phyloP scores from a whole-genome alignment of 2,113 vertebrate species.

The Petromus typicus region DNA sequence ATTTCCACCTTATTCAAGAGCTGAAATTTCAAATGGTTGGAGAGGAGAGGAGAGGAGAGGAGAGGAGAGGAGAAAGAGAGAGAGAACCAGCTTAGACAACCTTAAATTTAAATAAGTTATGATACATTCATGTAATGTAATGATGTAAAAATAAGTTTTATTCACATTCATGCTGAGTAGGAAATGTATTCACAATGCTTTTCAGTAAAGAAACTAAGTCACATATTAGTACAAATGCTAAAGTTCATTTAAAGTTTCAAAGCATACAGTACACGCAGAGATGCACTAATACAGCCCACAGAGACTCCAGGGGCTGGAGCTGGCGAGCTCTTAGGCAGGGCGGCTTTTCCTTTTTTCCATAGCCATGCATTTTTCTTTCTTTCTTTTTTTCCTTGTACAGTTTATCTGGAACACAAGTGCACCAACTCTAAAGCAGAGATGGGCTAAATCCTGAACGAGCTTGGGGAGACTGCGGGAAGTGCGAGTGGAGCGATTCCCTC shows the following conservation, averaged over 20 bases:
- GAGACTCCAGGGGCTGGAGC: neutral
- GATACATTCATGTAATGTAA: neutral
- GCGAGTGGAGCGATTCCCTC: rapidly evolving
- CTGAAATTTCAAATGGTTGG: neutral
- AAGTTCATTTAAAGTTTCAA: neutral
- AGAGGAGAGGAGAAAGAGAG: too few species aligned
- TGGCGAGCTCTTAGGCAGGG: neutral
- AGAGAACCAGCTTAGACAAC: neutral
- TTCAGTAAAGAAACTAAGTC: neutral
- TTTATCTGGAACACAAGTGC: neutral
- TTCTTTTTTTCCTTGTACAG: neutral
- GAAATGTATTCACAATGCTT: neutral
- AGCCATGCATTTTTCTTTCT: neutral
- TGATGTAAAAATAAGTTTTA: neutral
- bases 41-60: too few species aligned
- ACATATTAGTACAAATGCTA: neutral
- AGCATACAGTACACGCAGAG: neutral
- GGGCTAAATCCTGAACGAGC: neutral
- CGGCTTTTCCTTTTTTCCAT: neutral
- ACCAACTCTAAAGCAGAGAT: neutral
- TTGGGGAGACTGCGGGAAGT: neutral
- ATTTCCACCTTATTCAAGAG: neutral
- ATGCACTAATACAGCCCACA: neutral
- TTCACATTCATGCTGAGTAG: neutral
- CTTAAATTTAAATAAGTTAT: neutral